A percentile compares a stretch with the other conserved stretches of the same genome.
Evolutionary conservation across 2,888 invertebrate genomes (phyloP).

Genomic region (Apodemia duryi): DNA sequence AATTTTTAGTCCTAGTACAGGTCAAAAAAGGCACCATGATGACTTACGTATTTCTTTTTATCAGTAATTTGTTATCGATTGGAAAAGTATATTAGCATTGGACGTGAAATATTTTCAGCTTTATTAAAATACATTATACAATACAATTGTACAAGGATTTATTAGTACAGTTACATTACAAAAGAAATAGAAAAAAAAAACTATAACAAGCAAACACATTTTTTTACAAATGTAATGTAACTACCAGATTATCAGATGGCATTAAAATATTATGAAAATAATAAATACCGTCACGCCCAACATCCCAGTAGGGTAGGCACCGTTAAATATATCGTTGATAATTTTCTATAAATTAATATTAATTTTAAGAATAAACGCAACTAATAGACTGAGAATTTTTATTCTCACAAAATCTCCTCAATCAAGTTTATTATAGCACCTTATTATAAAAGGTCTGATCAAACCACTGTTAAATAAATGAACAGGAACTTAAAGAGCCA

Average conservation of each 20-base stretch:
- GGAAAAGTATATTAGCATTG: no score
- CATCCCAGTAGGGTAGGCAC: no score
- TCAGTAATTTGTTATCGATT: no score
- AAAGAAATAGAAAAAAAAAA: constrained; percentile 4
- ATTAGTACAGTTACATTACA: constrained; percentile 1
- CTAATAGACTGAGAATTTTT: no score
- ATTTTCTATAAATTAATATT: no score
- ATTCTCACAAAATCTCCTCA: no score
- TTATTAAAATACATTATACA: constrained; percentile 2
- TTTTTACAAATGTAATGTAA: constrained; percentile 1
- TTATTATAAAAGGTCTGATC: constrained; percentile 3
- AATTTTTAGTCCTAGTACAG: no score
- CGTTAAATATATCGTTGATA: no score
- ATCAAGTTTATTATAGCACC: not conserved
- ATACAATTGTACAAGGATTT: constrained; percentile 9
- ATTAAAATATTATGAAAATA: not conserved
- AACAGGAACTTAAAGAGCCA: not conserved
- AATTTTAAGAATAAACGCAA: no score
- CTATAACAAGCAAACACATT: constrained; percentile 2
- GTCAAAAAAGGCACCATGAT: no score
- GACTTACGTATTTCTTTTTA: no score
- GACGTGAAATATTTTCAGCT: not conserved
- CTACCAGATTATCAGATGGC: not conserved
- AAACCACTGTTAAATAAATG: not conserved
- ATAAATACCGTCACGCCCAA: no score